Evolutionary conservation across 2,113 vertebrate species (phyloP), one percentile per base, ranked within the genome.

Genomic region (Callopanchax toddi): DNA sequence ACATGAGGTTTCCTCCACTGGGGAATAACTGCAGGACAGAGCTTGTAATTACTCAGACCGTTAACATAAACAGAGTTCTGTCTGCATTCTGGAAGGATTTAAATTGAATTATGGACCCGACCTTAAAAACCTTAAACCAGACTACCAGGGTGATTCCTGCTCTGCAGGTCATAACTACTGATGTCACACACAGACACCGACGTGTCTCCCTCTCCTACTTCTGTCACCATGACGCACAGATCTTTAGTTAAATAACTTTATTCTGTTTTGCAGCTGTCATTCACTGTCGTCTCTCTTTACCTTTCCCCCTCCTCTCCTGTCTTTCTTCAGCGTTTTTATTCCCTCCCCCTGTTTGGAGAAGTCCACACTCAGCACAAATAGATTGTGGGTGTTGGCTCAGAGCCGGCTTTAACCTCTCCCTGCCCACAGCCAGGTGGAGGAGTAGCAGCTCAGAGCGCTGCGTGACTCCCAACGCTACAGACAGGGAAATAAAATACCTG

Each of bases 1-100:
- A 64, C 63, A 29, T 64, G 74, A 65, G 84, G 80, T 70, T 68
- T 57, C 48, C 60, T 22, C 60, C 59, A 54, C 60, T 52, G 49
- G 84, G 68, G 70, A 73, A 60, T 74, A 70, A 53, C 50, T 34
- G 44, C 68, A 57, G 29, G 48, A 46, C 10, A 5, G 32, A 60
- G 55, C 74, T 60, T 86, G 71, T 86, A 82, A 84, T 87, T 78
- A 87, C 11, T 3, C 62, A 61, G 50, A 60, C 70, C 75, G 67
- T 78, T 69, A 52, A 58, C 42, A 39, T 39, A 15, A 44, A 74
- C 60, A 70, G 43, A 80, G 71, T 36, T 48, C 51, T 56, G 58
- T 72, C 60, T 86, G 60, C 42, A 20, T 49, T 60, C 55, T 56
- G 20, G 18, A 34, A 56, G 40, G 39, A 8, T 69, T 81, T 64